phyloP scores from a whole-genome alignment of 2,888 invertebrate genomes.

The Apantesis nais region DNA sequence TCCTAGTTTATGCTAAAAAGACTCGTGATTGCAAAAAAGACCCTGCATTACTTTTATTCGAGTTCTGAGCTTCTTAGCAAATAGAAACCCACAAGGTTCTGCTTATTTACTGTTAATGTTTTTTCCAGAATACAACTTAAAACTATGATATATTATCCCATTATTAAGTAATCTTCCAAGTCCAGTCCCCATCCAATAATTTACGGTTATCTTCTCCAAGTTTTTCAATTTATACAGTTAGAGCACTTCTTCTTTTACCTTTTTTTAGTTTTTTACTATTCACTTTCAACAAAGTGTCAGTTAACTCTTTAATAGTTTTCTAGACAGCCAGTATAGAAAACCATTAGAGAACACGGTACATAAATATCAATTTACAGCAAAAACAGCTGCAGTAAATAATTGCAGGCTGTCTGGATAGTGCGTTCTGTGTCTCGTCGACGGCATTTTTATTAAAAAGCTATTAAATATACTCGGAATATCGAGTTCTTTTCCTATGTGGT shows the following conservation, averaged over 20 bases:
- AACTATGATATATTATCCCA: too few species aligned
- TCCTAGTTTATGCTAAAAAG: not conserved
- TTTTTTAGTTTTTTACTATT: not conserved
- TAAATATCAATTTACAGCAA: conserved; percentile 43
- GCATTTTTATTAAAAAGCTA: conserved; percentile 29
- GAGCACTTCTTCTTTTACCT: not conserved
- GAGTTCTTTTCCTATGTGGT: not conserved
- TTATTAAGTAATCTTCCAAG: not conserved
- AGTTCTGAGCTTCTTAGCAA: not conserved
- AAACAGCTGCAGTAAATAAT: conserved; percentile 51
- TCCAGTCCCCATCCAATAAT: not conserved
- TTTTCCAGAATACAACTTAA: too few species aligned
- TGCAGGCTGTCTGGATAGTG: conserved; percentile 29
- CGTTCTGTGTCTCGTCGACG: conserved; percentile 14
- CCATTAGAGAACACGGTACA: conserved; percentile 20
- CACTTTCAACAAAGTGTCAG: not conserved
- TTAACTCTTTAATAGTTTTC: conserved; percentile 6
- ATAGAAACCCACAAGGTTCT: not conserved
- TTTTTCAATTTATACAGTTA: not conserved
- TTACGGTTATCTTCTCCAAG: not conserved
- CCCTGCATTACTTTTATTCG: not conserved
- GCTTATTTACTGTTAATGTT: too few species aligned
- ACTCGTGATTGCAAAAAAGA: not conserved
- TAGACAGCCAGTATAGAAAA: too few species aligned
- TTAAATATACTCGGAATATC: conserved; percentile 22